These are phyloP conservation scores for Girardinichthys multiradiatus DNA, from an alignment of 2,113 vertebrate genomes.

Conservation along the genomic window DNA sequence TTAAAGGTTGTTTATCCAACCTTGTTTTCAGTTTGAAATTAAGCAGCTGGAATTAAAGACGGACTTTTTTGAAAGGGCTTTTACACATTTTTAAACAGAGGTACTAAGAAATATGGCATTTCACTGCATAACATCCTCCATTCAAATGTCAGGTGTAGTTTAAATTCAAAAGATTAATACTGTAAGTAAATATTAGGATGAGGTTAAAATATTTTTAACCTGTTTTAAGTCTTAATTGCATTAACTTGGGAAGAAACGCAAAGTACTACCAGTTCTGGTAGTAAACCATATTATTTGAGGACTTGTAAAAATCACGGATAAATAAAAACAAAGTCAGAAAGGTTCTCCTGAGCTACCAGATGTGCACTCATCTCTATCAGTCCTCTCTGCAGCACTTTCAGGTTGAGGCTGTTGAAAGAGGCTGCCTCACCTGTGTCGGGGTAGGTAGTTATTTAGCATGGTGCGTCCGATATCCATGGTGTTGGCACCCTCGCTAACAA, in stretches of 20 bases:
- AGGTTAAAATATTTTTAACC: background rate
- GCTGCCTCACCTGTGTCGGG: slow-evolving; percentile 86
- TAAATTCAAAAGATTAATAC: background rate
- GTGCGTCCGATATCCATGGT: slow-evolving; percentile 99
- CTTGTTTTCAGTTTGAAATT: background rate
- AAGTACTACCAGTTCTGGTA: no score
- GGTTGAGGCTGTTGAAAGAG: background rate
- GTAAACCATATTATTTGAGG: no score
- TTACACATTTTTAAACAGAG: background rate
- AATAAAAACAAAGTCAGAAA: no score
- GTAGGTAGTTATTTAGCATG: slow-evolving; percentile 89
- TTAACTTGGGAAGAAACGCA: background rate
- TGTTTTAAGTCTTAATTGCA: background rate
- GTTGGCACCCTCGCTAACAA: slow-evolving; percentile 96
- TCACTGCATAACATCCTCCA: background rate
- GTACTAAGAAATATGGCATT: background rate
- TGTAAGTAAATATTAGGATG: background rate
- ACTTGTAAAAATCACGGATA: no score
- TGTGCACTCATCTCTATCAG: background rate
- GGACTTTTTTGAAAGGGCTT: background rate
- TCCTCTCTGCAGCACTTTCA: background rate
- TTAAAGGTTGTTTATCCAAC: background rate
- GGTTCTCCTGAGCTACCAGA: no score
- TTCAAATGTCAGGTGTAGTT: background rate
- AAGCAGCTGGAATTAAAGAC: background rate